Base-by-base conservation (phyloP, 2,113 vertebrate species). In the Grantiella picta region DNA sequence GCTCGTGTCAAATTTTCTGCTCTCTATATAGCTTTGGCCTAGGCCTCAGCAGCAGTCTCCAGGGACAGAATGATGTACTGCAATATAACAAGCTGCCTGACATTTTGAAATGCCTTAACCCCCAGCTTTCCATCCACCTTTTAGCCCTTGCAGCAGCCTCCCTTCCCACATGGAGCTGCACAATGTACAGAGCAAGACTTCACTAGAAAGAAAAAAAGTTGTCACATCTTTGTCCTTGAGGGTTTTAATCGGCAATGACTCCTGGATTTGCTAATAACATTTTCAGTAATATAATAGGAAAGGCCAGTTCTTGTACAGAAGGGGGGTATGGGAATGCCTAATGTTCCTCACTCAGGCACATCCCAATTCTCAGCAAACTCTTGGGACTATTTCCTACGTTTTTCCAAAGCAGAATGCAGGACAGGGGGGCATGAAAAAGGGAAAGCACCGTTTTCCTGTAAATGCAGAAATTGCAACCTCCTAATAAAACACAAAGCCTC, bases 231-330 rank as follows among this genome's bases (percentile, higher is more conserved):
- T 85, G 96, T 97, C 98, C 97, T 97, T 98, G 95, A 97, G 97
- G 96, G 97, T 96, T 98, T 98, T 98, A 98, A 98, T 98, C 97
- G 94, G 96, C 44, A 25, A 70, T 57, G 89, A 93, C 90, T 97
- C 95, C 96, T 78, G 82, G 69, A 94, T 85, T 27, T 3, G 22
- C 91, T 96, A 96, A 95, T 97, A 97, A 77, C 77, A 52, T 85
- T 81, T 86, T 83, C 92, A 76, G 50, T 49, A 90, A 89, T 76
- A 40, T 38, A 87, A 77, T 5, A 56, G 12, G 33, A 89, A 96
- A 92, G 87, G 64, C 73, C 82, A 87, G 69, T 68, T 75, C 66
- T n/a, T 21, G 64, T n/a, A 38, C 7, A 14, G 82, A 29, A 83
- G 44, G 24, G 40, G n/a, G 24, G 22, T 28, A 5, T 16, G 31